Evolutionary conservation across 2,113 vertebrate species (phyloP), one percentile per base, ranked within the genome.

Genomic region (Lampris megalopsis): DNA sequence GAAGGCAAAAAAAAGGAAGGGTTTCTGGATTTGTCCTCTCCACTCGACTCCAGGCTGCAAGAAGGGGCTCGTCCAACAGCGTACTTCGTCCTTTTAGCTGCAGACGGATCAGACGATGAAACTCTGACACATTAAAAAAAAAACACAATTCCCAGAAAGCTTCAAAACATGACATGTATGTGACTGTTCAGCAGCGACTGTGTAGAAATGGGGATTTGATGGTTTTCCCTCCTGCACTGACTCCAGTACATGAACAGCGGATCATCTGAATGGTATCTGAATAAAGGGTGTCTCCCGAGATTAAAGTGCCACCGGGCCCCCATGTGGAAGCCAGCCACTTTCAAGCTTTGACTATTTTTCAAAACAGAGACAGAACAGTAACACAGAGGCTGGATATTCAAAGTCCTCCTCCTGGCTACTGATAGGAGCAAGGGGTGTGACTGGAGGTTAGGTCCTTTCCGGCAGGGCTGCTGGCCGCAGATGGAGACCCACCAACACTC

Each of bases 401-500:
- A 24, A 76, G 61, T 35, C 75, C 56, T 64, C 64, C 77, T 49
- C 60, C 86, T 80, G 85, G 81, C 83, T 73, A 64, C 68, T 36
- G 76, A 1, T 72, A 60, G 66, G 80, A 63, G 3, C 3, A 6
- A 65, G 85, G 86, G 87, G 83, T 42, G 87, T 78, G 89, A 73
- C 50, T 9, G 64, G 83, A 80, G 85, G 62, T 75, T 41, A 47
- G 62, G 60, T 73, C 67, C 72, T 73, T 40, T 48, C 40, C 85
- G 61, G 24, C 24, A 24, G 24, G 79, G 76, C 87, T 68, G 83
- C 75, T 50, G 0, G 61, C 69, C 36, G 74, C 80, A 63, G 86
- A 93, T 93, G 92, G 92, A 92, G 83, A 74, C 85, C 63, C 86
- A 88, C 66, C 91, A 92, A 72, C 90, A 90, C 85, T 93, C 91